Evolutionary conservation across 2,888 invertebrate species (phyloP).

Genomic region (Drosophila paranaensis): DNA sequence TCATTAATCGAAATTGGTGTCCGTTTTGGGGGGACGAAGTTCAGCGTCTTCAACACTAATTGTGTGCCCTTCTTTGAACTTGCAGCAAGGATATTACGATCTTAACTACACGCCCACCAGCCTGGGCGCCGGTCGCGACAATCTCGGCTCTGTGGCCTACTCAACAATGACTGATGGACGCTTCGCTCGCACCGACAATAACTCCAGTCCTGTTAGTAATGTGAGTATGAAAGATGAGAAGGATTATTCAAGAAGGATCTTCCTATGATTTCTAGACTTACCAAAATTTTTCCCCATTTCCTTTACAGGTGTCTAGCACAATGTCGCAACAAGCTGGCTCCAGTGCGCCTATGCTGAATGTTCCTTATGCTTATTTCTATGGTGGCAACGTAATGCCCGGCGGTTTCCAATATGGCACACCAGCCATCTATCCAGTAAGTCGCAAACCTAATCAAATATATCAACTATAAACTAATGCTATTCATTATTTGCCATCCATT

Average conservation of each 20-base stretch:
- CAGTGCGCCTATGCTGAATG: slow-evolving; percentile 84
- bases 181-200: slow-evolving; percentile 90
- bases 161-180: slow-evolving; percentile 89
- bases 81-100: slow-evolving; percentile 88
- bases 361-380: slow-evolving; percentile 88
- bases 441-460: background rate
- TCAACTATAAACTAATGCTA: background rate
- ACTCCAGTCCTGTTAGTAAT: slow-evolving; percentile 89
- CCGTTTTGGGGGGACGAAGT: background rate
- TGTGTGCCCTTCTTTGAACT: slow-evolving; percentile 11
- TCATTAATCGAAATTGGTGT: slow-evolving; percentile 29
- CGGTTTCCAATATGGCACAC: slow-evolving; percentile 89
- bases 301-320: slow-evolving; percentile 88
- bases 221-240: slow-evolving; percentile 62
- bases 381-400: slow-evolving; percentile 89
- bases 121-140: slow-evolving; percentile 88
- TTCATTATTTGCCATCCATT: slow-evolving; percentile 2
- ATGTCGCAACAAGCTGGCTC: slow-evolving; percentile 88
- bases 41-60: slow-evolving; percentile 13
- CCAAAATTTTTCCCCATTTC: background rate
- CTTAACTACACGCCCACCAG: slow-evolving; percentile 91
- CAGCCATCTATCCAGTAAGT: slow-evolving; percentile 89
- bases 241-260: too few species aligned
- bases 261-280: background rate
- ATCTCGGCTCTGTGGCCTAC: slow-evolving; percentile 89